Conservation (phyloP, 2,797 vertebrate genomes). For the Pseudochaenichthys georgianus region DNA sequence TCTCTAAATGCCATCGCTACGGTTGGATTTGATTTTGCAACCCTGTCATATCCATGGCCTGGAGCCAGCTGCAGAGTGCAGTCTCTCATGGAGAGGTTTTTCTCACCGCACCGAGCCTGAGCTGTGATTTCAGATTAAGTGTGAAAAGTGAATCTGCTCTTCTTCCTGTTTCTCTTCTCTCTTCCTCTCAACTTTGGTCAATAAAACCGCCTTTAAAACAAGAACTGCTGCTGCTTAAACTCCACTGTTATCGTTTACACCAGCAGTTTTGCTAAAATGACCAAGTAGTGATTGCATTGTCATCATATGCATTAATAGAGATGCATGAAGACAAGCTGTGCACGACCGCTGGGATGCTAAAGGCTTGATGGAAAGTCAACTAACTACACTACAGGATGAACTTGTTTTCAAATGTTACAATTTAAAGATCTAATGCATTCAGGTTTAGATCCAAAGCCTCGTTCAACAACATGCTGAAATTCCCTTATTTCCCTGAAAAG, state of each 20-base stretch:
- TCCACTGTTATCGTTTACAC: not conserved
- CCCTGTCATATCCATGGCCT: constrained; percentile 33
- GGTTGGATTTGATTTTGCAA: constrained; percentile 38
- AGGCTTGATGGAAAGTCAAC: not conserved
- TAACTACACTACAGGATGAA: not conserved
- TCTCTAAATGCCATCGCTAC: constrained; percentile 46
- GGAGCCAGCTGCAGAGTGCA: constrained; percentile 14
- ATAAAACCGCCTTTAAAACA: not conserved
- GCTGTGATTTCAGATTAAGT: constrained; percentile 29
- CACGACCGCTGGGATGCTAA: not conserved
- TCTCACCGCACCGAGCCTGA: constrained; percentile 12
- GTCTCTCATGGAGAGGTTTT: constrained; percentile 22
- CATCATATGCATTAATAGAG: not conserved
- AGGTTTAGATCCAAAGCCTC: not conserved
- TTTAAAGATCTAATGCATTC: not conserved
- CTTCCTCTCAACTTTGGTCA: constrained; percentile 7
- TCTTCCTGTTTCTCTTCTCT: constrained; percentile 7
- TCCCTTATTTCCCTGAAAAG: not conserved
- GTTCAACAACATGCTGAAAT: not conserved
- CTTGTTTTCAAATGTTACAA: not conserved
- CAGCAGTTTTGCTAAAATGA: not conserved
- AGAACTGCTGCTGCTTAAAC: too few relatives aligned
- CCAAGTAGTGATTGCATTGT: not conserved
- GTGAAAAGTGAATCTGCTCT: constrained; percentile 13
- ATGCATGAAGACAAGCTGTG: not conserved